A percentile compares a stretch with the other conserved stretches of the same genome.
phyloP scores from a whole-genome alignment of 2,888 invertebrate species.

The Agonopterix arenella region DNA sequence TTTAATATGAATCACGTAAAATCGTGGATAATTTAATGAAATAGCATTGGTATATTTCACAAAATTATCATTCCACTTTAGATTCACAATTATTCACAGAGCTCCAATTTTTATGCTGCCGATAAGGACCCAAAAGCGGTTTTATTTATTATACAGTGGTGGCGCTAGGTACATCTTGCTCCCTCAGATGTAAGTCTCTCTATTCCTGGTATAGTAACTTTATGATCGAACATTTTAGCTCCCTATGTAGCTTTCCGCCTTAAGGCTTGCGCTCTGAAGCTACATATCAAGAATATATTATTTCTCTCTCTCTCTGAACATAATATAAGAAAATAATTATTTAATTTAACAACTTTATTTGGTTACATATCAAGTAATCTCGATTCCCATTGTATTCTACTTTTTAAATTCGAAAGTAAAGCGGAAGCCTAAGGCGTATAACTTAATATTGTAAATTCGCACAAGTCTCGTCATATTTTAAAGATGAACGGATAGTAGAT shows the following conservation, averaged over 20 bases:
- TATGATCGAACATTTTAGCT: slow-evolving; percentile 11
- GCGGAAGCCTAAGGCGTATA: slow-evolving; percentile 47
- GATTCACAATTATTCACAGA: too few relatives aligned
- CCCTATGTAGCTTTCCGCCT: slow-evolving; percentile 44
- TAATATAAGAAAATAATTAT: background rate
- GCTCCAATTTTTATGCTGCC: too few relatives aligned
- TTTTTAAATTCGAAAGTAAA: slow-evolving; percentile 11
- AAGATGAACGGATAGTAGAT: slow-evolving; percentile 15
- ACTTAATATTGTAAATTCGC: slow-evolving; percentile 22
- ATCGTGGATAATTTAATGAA: too few relatives aligned
- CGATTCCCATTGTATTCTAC: slow-evolving; percentile 13
- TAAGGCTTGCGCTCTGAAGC: slow-evolving; percentile 50
- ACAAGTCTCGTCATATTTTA: slow-evolving; percentile 44
- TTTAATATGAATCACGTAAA: too few relatives aligned
- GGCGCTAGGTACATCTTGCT: too few relatives aligned
- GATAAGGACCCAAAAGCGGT: too few relatives aligned
- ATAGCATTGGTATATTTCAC: too few relatives aligned
- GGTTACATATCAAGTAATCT: slow-evolving; percentile 38
- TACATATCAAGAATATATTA: slow-evolving; percentile 67
- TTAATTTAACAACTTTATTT: background rate
- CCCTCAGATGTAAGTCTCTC: too few relatives aligned
- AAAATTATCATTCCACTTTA: too few relatives aligned
- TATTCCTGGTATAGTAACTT: too few relatives aligned
- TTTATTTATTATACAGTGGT: too few relatives aligned
- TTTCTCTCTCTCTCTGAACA: slow-evolving; percentile 5